Evolutionary conservation across 1,140 invertebrate species (phyloP), one percentile per base, ranked within the genome.

Genomic region (Platorchestia sp.): DNA sequence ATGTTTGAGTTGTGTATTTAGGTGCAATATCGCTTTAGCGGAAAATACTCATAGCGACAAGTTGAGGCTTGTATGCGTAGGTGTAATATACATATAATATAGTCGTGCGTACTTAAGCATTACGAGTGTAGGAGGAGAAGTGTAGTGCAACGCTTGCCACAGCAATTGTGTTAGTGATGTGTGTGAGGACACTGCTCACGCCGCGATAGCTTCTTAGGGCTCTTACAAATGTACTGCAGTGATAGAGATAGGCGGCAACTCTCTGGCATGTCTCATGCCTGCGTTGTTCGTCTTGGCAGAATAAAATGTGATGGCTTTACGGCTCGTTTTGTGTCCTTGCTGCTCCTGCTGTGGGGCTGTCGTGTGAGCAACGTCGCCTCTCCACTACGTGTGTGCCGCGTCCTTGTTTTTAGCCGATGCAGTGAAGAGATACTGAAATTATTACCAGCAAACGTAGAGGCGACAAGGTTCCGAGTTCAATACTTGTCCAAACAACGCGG

Each of bases 281-380:
- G 87, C 27, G 87, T 44, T 89, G n/a, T 41, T 89, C 91, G 91
- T 93, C 91, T 47, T 93, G 43, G 91, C 91, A 93, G 91, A 93
- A 93, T 93, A 93, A 93, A 93, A 93, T 93, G 91, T 93, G 91
- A 93, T 93, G 91, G 91, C 91, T 93, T 93, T 93, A 93, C 22
- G 3, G 44, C n/a, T n/a, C 47, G 43, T 44, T 45, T 45, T 93
- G 16, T 91, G 6, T 90, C 5, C 42, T 90, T 90, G 22, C 44
- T 5, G 10, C 87, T 90, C 44, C 19, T 43, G 86, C 36, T 7
- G 86, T 6, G 47, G 47, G 6, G 47, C 47, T 6, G 47, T 6
- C 47, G n/a, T n/a, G n/a, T n/a, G n/a, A n/a, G n/a, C n/a, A n/a
- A n/a, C n/a, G 47, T 51, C 47, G 19, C 19, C 47, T n/a, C n/a